phyloP scores from a whole-genome alignment of 1,140 invertebrate genomes.

The Carposina sasakii region DNA sequence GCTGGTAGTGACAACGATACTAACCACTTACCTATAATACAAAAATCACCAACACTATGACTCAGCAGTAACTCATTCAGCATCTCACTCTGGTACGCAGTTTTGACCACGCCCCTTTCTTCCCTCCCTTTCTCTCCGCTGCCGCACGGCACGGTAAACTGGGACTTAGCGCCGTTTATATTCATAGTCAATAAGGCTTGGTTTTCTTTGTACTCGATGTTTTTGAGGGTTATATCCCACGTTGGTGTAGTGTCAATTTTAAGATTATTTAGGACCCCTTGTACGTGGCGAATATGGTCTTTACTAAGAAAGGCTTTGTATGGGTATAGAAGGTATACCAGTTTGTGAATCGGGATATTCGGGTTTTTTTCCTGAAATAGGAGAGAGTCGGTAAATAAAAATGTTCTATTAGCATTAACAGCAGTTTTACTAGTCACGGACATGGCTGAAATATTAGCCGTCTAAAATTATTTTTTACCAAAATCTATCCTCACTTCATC shows the following conservation, averaged over 20 bases:
- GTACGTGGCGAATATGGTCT: slow-evolving; percentile 81
- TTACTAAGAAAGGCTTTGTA: slow-evolving; percentile 83
- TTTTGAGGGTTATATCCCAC: slow-evolving; percentile 38
- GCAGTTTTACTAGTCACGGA: no score
- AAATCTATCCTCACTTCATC: no score
- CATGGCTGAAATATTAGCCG: no score
- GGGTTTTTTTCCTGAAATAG: slow-evolving; percentile 81
- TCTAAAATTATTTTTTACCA: no score
- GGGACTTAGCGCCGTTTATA: slow-evolving; percentile 41
- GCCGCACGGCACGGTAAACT: slow-evolving; percentile 64
- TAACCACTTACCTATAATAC: slow-evolving; percentile 77
- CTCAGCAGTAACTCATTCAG: slow-evolving; percentile 85
- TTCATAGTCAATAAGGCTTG: slow-evolving; percentile 45
- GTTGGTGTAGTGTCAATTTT: slow-evolving; percentile 58
- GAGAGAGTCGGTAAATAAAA: no score
- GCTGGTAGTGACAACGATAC: no score
- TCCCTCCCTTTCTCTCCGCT: slow-evolving; percentile 22
- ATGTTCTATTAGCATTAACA: no score
- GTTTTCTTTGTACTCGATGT: slow-evolving; percentile 42
- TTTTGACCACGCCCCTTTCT: slow-evolving; percentile 75
- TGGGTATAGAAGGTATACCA: slow-evolving; percentile 88
- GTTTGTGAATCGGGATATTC: slow-evolving; percentile 75
- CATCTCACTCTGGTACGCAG: slow-evolving; percentile 86
- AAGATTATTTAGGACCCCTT: slow-evolving; percentile 78
- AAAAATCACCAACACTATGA: slow-evolving; percentile 87